These are phyloP conservation scores for Antheraea pernyi DNA, from an alignment of 1,140 invertebrate genomes.

Conservation along the genomic window DNA sequence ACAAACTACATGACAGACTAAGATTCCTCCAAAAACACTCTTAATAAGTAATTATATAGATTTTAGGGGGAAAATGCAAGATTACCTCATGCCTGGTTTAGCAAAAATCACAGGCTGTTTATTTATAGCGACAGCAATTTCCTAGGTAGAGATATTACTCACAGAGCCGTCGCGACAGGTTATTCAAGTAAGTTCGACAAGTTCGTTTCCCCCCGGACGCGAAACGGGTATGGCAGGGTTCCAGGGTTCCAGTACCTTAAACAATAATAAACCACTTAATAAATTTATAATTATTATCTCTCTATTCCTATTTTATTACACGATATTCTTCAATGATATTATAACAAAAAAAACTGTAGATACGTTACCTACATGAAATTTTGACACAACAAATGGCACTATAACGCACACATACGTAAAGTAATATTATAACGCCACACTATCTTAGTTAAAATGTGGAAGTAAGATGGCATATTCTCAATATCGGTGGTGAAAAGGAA, in stretches of 20 bases:
- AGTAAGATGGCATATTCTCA: too few relatives aligned
- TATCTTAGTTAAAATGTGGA: too few relatives aligned
- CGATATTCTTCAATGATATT: too few relatives aligned
- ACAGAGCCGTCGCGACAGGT: slow-evolving; percentile 48
- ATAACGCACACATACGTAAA: too few relatives aligned
- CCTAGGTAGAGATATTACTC: slow-evolving; percentile 38
- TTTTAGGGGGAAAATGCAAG: neutral
- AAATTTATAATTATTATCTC: neutral
- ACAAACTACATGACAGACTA: too few relatives aligned
- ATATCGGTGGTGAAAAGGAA: too few relatives aligned
- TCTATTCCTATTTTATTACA: too few relatives aligned
- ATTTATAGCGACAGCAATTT: slow-evolving; percentile 10
- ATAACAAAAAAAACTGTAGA: too few relatives aligned
- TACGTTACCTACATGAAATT: too few relatives aligned
- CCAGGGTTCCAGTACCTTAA: neutral
- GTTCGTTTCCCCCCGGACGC: slow-evolving; percentile 48
- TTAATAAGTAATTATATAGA: neutral
- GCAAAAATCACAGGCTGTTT: neutral
- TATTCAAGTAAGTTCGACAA: slow-evolving; percentile 28
- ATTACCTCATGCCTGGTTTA: neutral
- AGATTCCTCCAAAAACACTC: too few relatives aligned
- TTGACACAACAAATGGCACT: too few relatives aligned
- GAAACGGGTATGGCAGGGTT: slow-evolving; percentile 39
- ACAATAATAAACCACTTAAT: neutral
- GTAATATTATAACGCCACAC: too few relatives aligned